These are phyloP conservation scores for Phrynocephalus guinanensis DNA, from an alignment of 2,797 vertebrate genomes.

Conservation along the genomic window DNA sequence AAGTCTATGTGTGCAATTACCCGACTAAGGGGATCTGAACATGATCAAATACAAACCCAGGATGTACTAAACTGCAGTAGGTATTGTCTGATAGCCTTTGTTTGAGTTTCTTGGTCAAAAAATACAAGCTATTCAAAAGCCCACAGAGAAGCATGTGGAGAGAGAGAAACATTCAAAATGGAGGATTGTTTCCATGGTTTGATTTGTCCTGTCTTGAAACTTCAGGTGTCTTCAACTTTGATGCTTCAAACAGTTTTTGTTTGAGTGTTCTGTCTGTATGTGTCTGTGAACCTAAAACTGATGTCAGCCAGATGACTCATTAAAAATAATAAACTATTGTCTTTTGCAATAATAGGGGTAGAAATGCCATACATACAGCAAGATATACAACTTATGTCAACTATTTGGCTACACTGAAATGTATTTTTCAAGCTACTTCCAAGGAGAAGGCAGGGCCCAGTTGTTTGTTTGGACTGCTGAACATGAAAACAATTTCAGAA, in stretches of 20 bases:
- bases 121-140: neutral
- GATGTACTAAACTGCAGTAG: constrained; percentile 53
- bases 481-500: neutral
- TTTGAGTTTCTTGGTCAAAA: neutral
- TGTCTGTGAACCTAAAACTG: neutral
- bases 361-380: neutral
- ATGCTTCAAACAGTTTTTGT: neutral
- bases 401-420: neutral
- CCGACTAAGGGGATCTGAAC: constrained; percentile 74
- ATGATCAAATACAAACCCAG: constrained; percentile 69
- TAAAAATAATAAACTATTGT: neutral
- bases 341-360: neutral
- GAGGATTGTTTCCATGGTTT: neutral
- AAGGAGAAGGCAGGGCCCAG: neutral
- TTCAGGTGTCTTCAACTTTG: neutral
- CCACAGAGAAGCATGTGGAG: neutral
- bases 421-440: fast-evolving
- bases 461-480: neutral
- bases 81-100: constrained; percentile 39
- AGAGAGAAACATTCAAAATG: neutral
- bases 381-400: neutral
- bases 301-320: neutral
- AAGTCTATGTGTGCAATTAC: constrained; percentile 85
- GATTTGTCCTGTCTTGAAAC: neutral
- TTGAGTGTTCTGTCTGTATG: neutral